These are phyloP conservation scores for Scaeva pyrastri DNA, from an alignment of 2,888 invertebrate genomes.

Conservation along the genomic window DNA sequence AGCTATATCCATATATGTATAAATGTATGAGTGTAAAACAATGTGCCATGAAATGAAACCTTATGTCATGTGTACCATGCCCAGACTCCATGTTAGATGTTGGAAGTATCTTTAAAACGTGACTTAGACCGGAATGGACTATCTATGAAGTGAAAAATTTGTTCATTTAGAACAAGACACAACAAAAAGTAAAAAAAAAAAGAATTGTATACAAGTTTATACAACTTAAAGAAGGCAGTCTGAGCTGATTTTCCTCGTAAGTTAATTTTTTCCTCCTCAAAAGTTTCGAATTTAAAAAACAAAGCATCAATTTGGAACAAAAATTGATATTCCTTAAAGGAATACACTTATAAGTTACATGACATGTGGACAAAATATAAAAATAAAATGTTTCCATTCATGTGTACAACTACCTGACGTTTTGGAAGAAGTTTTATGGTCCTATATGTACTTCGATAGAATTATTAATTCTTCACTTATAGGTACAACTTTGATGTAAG, in stretches of 20 bases:
- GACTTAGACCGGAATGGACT: slow-evolving; percentile 43
- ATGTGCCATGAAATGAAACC: slow-evolving; percentile 49
- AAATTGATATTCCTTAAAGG: too few relatives aligned
- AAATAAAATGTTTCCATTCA: too few relatives aligned
- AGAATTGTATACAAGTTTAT: not conserved
- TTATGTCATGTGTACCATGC: slow-evolving; percentile 62
- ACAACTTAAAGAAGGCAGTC: not conserved
- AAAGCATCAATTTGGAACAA: too few relatives aligned
- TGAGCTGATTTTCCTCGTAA: not conserved
- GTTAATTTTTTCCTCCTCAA: too few relatives aligned
- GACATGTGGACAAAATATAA: too few relatives aligned
- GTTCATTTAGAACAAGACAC: slow-evolving; percentile 23
- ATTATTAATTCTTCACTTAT: too few relatives aligned
- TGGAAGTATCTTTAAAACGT: slow-evolving; percentile 65
- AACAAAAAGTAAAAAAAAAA: not conserved
- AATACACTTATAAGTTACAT: too few relatives aligned
- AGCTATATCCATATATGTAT: not conserved
- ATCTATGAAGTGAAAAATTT: slow-evolving; percentile 35
- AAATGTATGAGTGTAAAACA: slow-evolving; percentile 3
- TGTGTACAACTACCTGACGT: too few relatives aligned
- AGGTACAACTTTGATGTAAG: too few relatives aligned
- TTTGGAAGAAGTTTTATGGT: too few relatives aligned
- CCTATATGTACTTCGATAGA: too few relatives aligned
- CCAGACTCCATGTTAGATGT: slow-evolving; percentile 20
- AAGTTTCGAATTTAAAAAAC: too few relatives aligned